phyloP scores from a whole-genome alignment of 2,888 invertebrate genomes.

The Nemotelus nigrinus region DNA sequence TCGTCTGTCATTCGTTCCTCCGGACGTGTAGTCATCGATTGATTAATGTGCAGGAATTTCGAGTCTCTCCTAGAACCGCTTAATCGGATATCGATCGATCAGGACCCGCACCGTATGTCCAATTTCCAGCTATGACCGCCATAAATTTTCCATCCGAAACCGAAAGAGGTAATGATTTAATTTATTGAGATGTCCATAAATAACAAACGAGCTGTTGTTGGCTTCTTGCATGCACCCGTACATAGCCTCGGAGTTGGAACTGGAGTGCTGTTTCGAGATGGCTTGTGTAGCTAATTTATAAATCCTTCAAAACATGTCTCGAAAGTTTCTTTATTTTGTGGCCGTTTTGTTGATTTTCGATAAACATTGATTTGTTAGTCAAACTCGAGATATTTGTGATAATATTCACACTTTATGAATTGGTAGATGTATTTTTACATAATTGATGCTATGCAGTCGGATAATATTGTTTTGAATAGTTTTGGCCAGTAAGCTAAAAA shows the following conservation, averaged over 20 bases:
- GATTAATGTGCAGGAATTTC: conserved; percentile 31
- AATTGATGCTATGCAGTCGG: too few species aligned
- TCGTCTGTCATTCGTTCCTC: background rate
- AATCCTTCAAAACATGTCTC: conserved; percentile 36
- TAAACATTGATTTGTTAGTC: conserved; percentile 27
- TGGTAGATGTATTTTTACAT: too few species aligned
- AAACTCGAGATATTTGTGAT: background rate
- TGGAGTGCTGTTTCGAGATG: background rate
- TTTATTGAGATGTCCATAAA: conserved; percentile 59
- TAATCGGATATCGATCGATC: background rate
- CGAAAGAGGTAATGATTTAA: conserved; percentile 60
- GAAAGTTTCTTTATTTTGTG: conserved; percentile 32
- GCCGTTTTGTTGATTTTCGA: background rate
- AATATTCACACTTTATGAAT: too few species aligned
- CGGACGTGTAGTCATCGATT: background rate
- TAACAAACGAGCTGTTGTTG: conserved; percentile 51
- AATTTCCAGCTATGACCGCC: conserved; percentile 50
- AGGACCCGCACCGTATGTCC: conserved; percentile 38
- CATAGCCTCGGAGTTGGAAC: conserved; percentile 1
- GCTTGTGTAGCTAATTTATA: conserved; percentile 36
- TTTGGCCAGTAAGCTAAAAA: too few species aligned
- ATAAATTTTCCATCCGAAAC: conserved; percentile 50
- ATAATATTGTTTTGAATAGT: too few species aligned
- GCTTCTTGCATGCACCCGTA: conserved; percentile 13
- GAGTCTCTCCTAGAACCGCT: conserved; percentile 18